A percentile compares a stretch with the other conserved stretches of the same genome.
Evolutionary conservation across 2,113 vertebrate species (phyloP).

Genomic region (Chaetops frenatus): DNA sequence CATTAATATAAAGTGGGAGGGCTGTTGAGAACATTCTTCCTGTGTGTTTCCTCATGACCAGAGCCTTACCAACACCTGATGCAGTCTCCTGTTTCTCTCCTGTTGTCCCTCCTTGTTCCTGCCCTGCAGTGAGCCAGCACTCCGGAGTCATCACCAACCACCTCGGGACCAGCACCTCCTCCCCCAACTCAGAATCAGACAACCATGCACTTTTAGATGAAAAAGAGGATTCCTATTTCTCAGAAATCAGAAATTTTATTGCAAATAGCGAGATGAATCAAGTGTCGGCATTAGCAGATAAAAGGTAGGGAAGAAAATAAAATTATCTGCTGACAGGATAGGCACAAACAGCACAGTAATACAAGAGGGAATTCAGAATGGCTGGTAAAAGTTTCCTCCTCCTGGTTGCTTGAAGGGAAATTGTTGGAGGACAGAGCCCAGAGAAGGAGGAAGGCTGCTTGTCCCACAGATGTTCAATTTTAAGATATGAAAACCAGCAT

Average conservation of each 20-base stretch:
- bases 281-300: slow-evolving; percentile 84
- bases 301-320: slow-evolving; percentile 75
- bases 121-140: slow-evolving; percentile 89
- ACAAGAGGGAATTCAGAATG: not conserved
- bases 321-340: not conserved
- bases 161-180: slow-evolving; percentile 79
- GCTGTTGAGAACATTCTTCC: not conserved
- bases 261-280: slow-evolving; percentile 95
- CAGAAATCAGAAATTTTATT: slow-evolving; percentile 99
- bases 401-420: fast-evolving
- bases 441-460: not conserved
- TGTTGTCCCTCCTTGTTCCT: not conserved
- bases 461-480: not conserved
- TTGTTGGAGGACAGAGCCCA: not conserved
- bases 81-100: not conserved
- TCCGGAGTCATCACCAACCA: slow-evolving; percentile 90
- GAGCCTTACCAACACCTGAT: not conserved
- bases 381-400: not conserved
- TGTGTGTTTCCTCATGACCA: not conserved
- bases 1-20: not conserved
- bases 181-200: slow-evolving; percentile 98
- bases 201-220: slow-evolving; percentile 99
- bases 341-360: not conserved
- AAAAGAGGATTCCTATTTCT: slow-evolving; percentile 99
- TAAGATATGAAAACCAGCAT: not conserved